Evolutionary conservation across 2,113 vertebrate species (phyloP).

Genomic region (Crotalus tigris): DNA sequence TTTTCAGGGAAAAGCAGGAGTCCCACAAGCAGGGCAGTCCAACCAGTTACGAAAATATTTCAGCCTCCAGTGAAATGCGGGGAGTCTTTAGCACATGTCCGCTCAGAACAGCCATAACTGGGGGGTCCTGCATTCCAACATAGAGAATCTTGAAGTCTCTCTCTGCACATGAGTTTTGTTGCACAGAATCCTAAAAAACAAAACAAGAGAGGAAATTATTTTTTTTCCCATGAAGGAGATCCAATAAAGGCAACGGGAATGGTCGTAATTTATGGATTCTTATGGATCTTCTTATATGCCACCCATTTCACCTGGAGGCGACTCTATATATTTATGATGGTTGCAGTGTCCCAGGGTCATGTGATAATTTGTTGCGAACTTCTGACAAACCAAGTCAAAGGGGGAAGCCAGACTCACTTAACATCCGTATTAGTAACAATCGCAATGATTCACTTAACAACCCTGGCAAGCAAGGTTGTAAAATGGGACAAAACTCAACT

Average conservation of each 20-base stretch:
- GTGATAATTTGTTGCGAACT: neutral
- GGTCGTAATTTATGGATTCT: neutral
- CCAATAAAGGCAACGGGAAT: neutral
- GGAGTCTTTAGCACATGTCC: conserved; percentile 21
- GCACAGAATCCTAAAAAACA: conserved; percentile 24
- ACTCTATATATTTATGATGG: neutral
- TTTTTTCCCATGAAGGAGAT: neutral
- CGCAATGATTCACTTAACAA: neutral
- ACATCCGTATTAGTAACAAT: neutral
- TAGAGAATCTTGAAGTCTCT: neutral
- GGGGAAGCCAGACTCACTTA: neutral
- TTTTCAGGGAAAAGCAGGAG: neutral
- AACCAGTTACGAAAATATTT: neutral
- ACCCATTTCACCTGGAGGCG: neutral
- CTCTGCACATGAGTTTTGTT: neutral
- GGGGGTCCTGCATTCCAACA: neutral
- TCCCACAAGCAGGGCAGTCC: neutral
- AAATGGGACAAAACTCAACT: neutral
- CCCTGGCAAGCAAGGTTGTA: neutral
- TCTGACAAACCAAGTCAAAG: neutral
- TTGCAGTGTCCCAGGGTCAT: neutral
- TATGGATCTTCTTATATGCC: neutral
- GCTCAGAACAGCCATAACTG: neutral
- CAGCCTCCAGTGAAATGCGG: conserved; percentile 10
- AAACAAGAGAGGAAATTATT: neutral